Conservation (phyloP, 2,113 vertebrate genomes). For the Nicator chloris region DNA sequence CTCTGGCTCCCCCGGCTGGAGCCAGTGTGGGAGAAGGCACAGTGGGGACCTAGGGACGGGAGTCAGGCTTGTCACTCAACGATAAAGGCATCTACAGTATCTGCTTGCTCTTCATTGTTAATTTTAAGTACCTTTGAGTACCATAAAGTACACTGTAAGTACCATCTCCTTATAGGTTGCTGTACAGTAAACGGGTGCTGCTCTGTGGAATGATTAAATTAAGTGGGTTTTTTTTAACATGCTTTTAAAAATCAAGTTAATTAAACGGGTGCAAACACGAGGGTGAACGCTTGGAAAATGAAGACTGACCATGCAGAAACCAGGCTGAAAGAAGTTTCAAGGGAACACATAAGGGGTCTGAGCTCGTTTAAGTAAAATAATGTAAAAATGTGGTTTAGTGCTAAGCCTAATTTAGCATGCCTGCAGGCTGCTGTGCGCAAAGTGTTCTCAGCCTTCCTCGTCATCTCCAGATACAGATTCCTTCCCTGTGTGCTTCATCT, state of each 20-base stretch:
- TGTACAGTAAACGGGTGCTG: background rate
- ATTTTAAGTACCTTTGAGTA: background rate
- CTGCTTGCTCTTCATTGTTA: background rate
- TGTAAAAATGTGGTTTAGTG: conserved; percentile 10
- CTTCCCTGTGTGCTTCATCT: background rate
- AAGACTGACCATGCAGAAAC: background rate
- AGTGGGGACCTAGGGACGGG: background rate
- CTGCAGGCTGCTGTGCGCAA: background rate
- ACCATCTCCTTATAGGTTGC: background rate
- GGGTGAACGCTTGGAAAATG: background rate
- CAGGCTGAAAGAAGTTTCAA: background rate
- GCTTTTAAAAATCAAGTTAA: background rate
- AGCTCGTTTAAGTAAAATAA: background rate
- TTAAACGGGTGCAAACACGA: background rate
- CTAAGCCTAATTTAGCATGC: conserved; percentile 13
- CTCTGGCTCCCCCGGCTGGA: conserved; percentile 28
- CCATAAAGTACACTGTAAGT: background rate
- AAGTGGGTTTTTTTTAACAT: background rate
- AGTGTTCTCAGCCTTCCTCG: conserved; percentile 17
- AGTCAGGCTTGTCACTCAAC: background rate
- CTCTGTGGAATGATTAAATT: background rate
- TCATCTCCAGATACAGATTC: conserved; percentile 26
- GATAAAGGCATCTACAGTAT: background rate
- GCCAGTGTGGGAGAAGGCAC: accelerated
- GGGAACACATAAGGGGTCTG: background rate